Conservation (phyloP, 2,888 invertebrate genomes). For the Mesoligia furuncula region DNA sequence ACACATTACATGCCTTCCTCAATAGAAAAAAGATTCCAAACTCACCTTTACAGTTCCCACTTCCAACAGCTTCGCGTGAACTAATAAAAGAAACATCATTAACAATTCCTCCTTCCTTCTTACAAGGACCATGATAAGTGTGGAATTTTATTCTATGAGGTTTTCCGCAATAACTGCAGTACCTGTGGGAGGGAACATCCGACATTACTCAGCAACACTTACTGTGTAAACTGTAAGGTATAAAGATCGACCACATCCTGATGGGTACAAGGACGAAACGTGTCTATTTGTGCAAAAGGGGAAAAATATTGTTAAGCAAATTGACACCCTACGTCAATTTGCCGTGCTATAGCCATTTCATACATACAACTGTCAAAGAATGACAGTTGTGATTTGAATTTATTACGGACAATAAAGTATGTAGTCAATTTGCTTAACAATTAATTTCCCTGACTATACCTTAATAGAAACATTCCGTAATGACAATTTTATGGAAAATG, state of each 20-base stretch:
- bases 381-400: not conserved
- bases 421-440: not conserved
- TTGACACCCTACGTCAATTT: not conserved
- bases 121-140: conserved; percentile 68
- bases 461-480: conserved; percentile 34
- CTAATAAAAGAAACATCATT: conserved; percentile 67
- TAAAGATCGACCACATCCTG: conserved; percentile 84
- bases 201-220: conserved; percentile 73
- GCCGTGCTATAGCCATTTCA: not conserved
- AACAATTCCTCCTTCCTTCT: conserved; percentile 71
- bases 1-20: not conserved
- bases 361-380: not conserved
- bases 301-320: not conserved
- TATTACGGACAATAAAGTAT: not conserved
- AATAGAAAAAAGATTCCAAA: conserved; percentile 13
- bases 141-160: conserved; percentile 75
- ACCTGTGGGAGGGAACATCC: conserved; percentile 82
- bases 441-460: not conserved
- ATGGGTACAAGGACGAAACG: conserved; percentile 80
- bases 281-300: conserved; percentile 22
- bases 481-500: conserved; percentile 31
- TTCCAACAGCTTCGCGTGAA: conserved; percentile 48
- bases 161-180: conserved; percentile 82
- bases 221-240: conserved; percentile 72
- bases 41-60: conserved; percentile 1